phyloP scores from a whole-genome alignment of 2,888 invertebrate genomes.

The Drosophila anomalipes region DNA sequence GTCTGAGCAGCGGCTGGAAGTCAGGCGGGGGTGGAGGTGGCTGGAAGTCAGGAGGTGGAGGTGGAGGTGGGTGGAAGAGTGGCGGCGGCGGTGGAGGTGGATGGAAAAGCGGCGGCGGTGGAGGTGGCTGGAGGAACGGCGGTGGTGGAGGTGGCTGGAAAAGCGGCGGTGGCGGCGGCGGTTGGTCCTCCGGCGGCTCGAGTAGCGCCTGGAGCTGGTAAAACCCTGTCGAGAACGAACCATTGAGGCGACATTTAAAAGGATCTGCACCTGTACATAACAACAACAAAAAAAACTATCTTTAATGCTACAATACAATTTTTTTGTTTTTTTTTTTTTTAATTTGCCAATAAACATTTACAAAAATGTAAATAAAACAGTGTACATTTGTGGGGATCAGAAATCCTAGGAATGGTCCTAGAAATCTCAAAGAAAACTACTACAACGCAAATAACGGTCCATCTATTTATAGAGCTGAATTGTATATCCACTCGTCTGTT shows the following conservation, averaged over 20 bases:
- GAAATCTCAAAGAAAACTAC: neutral
- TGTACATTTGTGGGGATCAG: neutral
- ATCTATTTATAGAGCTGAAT: neutral
- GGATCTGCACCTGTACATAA: conserved; percentile 41
- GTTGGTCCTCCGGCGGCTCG: conserved; percentile 42
- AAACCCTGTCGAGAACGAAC: neutral
- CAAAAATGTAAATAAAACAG: conserved; percentile 14
- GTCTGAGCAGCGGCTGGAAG: conserved; percentile 56
- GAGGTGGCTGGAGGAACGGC: conserved; percentile 35
- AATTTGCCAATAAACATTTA: conserved; percentile 46
- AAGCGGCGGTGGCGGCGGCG: conserved; percentile 30
- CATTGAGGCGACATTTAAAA: conserved; percentile 15
- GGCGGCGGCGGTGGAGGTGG: conserved; percentile 30
- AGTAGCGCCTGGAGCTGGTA: conserved; percentile 68
- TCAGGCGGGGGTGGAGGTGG: conserved; percentile 42
- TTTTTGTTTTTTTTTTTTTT: conserved; percentile 21
- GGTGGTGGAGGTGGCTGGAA: conserved; percentile 44
- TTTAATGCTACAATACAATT: conserved; percentile 15
- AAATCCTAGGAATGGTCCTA: neutral
- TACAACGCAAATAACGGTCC: neutral
- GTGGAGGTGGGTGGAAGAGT: conserved; percentile 30
- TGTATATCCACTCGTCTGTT: neutral
- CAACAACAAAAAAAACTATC: conserved; percentile 6
- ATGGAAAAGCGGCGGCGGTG: conserved; percentile 26
- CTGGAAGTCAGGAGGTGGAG: conserved; percentile 36